Evolutionary conservation across 1,140 invertebrate species (phyloP).

Genomic region (Aphidius ervi): DNA sequence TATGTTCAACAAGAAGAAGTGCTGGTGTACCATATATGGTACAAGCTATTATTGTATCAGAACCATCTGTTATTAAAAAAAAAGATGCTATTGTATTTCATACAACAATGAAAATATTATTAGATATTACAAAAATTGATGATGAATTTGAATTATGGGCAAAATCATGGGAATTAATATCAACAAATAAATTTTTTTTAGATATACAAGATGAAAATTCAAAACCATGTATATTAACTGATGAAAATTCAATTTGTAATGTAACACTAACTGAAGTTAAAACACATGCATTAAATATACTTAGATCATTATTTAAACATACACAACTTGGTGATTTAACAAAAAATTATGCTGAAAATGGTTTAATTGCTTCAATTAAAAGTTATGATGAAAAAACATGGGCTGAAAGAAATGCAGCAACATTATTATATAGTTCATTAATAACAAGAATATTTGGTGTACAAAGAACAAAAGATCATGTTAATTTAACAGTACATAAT

Average conservation of each 20-base stretch:
- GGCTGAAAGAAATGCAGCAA: conserved; percentile 83
- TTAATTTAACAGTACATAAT: conserved; percentile 72
- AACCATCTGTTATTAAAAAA: conserved; percentile 53
- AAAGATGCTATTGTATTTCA: conserved; percentile 58
- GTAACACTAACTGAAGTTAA: conserved; percentile 52
- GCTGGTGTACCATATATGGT: conserved; percentile 90
- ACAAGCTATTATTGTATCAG: conserved; percentile 70
- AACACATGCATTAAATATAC: conserved; percentile 81
- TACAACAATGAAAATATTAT: conserved; percentile 56
- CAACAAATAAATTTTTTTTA: conserved; percentile 32
- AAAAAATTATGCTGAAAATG: conserved; percentile 67
- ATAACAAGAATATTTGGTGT: conserved; percentile 89
- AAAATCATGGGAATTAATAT: conserved; percentile 31
- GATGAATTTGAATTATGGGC: conserved; percentile 25
- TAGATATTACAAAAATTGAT: conserved; percentile 37
- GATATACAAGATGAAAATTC: conserved; percentile 18
- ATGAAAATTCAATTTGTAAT: not conserved
- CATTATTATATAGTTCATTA: conserved; percentile 79
- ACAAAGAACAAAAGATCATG: conserved; percentile 67
- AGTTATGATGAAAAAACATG: conserved; percentile 74
- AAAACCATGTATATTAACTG: too few species aligned
- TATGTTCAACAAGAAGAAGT: conserved; percentile 82
- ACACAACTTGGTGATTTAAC: conserved; percentile 70
- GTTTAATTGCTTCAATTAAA: conserved; percentile 67
- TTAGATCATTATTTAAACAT: conserved; percentile 76